These are phyloP conservation scores for Nymphalis polychloros DNA, from an alignment of 2,888 invertebrate genomes.

Conservation along the genomic window DNA sequence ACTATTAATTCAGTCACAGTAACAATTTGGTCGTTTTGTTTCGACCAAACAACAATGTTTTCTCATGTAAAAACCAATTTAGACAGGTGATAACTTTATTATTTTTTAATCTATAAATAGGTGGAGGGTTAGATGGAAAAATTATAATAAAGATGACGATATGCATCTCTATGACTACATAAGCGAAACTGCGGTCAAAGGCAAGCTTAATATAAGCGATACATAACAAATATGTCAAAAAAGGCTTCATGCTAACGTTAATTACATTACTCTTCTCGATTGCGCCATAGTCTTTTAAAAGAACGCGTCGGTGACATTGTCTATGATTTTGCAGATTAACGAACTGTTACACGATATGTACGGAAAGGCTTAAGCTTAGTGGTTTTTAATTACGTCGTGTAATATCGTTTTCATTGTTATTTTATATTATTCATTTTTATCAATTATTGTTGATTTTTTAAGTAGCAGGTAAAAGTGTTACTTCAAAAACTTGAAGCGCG, in stretches of 20 bases:
- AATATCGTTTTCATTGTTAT: conserved; percentile 4
- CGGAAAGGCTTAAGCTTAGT: conserved; percentile 25
- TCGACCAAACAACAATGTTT: no score
- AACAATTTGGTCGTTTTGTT: no score
- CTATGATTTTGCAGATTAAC: conserved; percentile 59
- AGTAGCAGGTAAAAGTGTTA: no score
- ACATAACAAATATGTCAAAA: neutral
- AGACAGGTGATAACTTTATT: no score
- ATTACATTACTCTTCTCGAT: neutral
- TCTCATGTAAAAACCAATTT: no score
- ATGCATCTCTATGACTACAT: no score
- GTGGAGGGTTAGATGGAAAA: neutral
- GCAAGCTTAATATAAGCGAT: neutral
- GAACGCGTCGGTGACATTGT: neutral
- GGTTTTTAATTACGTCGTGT: conserved; percentile 26
- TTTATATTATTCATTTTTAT: neutral
- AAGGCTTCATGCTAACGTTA: neutral
- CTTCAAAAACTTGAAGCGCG: no score
- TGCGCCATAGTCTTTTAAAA: neutral
- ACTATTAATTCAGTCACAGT: no score
- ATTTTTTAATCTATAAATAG: no score
- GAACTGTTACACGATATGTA: conserved; percentile 41
- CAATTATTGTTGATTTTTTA: neutral
- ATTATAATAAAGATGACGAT: neutral
- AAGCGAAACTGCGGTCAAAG: no score